Evolutionary conservation across 2,888 invertebrate species (phyloP).

Genomic region (Andrena trimmerana): DNA sequence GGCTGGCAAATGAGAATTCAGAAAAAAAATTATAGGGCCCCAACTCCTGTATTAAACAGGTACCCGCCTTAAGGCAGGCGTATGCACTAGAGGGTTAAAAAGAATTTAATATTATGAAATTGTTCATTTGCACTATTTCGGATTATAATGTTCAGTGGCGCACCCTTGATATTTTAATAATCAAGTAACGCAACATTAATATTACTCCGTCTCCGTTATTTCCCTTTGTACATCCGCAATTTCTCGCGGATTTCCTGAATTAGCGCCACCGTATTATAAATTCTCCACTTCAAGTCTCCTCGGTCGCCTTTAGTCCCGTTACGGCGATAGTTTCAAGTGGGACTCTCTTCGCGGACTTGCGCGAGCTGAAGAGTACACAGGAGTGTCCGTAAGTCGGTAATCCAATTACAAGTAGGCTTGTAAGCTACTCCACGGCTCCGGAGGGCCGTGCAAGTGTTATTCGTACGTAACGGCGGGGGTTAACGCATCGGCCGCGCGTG

Average conservation of each 20-base stretch:
- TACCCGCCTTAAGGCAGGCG: no score
- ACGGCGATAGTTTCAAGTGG: constrained; percentile 42
- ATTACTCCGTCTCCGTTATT: constrained; percentile 11
- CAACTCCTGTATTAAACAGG: no score
- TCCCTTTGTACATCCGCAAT: neutral
- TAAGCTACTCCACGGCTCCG: constrained; percentile 37
- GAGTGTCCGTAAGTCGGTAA: constrained; percentile 63
- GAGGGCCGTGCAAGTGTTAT: constrained; percentile 59
- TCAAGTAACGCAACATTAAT: neutral
- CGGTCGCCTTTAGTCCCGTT: constrained; percentile 31
- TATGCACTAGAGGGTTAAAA: no score
- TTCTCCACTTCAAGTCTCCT: constrained; percentile 5
- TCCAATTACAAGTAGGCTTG: constrained; percentile 68
- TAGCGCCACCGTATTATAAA: constrained; percentile 3
- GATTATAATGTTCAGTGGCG: neutral
- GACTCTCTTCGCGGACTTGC: constrained; percentile 22
- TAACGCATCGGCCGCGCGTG: constrained; percentile 50
- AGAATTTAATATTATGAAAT: no score
- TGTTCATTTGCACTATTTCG: no score
- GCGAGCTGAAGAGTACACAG: constrained; percentile 33
- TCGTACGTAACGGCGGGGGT: constrained; percentile 55
- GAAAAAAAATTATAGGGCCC: no score
- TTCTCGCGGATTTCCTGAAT: neutral
- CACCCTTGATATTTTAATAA: neutral
- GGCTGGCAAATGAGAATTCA: no score